Evolutionary conservation across 2,113 vertebrate species (phyloP).

Genomic region (Alexandromys fortis): DNA sequence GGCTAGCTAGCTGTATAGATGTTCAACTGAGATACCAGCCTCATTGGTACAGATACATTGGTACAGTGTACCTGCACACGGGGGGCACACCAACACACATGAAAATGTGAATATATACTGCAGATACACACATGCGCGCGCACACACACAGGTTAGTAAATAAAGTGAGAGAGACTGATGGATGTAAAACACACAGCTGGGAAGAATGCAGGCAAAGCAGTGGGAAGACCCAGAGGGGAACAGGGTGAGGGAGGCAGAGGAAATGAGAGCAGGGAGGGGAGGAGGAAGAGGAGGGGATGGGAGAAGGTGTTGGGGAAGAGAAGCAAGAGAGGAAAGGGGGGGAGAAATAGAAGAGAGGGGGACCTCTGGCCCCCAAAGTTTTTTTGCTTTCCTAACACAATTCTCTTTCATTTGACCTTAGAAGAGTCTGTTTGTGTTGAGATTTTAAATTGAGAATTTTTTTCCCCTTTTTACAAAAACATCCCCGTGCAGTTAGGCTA

Average conservation of each 20-base stretch:
- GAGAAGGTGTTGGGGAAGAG: neutral
- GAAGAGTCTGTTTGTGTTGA: conserved; percentile 77
- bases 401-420: conserved; percentile 82
- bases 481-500: conserved; percentile 58
- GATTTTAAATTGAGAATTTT: conserved; percentile 78
- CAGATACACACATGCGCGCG: neutral
- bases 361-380: neutral
- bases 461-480: conserved; percentile 68
- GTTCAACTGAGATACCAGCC: neutral
- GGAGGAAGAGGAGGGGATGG: neutral
- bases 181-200: neutral
- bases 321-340: neutral
- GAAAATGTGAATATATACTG: neutral
- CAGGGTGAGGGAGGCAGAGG: neutral
- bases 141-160: neutral
- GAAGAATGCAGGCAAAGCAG: neutral
- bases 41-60: too few relatives aligned
- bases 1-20: neutral
- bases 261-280: neutral
- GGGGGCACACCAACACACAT: neutral
- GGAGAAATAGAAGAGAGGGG: neutral
- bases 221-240: neutral
- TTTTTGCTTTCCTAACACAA: conserved; percentile 74
- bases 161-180: neutral
- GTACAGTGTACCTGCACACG: neutral